phyloP scores from a whole-genome alignment of 2,113 vertebrate species.

The Uria lomvia region DNA sequence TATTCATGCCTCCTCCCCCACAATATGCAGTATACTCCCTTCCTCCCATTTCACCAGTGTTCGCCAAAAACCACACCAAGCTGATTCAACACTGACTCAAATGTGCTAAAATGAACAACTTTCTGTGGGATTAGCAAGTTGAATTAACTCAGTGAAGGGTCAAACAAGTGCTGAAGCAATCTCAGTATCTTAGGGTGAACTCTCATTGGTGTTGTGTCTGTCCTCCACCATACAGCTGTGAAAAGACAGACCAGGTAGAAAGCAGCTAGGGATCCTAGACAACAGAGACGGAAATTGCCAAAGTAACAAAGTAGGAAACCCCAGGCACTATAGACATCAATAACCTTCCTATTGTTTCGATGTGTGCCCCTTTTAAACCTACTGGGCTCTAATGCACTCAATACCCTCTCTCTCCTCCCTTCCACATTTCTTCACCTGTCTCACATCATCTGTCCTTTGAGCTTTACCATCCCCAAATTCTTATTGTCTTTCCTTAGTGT shows the following conservation, averaged over 20 bases:
- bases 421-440: background rate
- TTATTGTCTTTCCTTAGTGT: background rate
- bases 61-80: background rate
- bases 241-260: background rate
- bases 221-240: background rate
- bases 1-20: slow-evolving; percentile 13
- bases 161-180: background rate
- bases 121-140: background rate
- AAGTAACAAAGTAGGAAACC: background rate
- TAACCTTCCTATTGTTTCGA: background rate
- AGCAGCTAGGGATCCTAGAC: background rate
- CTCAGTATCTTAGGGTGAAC: too few relatives aligned
- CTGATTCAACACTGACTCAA: background rate
- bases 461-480: background rate
- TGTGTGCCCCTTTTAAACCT: background rate
- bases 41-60: background rate
- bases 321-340: accelerated
- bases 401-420: background rate
- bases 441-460: background rate
- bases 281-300: background rate
- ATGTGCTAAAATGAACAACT: slow-evolving; percentile 15
- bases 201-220: background rate
- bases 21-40: slow-evolving; percentile 14
- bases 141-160: background rate
- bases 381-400: background rate